These are phyloP conservation scores for Diaprepes abbreviatus DNA, from an alignment of 2,888 invertebrate species.

Conservation along the genomic window DNA sequence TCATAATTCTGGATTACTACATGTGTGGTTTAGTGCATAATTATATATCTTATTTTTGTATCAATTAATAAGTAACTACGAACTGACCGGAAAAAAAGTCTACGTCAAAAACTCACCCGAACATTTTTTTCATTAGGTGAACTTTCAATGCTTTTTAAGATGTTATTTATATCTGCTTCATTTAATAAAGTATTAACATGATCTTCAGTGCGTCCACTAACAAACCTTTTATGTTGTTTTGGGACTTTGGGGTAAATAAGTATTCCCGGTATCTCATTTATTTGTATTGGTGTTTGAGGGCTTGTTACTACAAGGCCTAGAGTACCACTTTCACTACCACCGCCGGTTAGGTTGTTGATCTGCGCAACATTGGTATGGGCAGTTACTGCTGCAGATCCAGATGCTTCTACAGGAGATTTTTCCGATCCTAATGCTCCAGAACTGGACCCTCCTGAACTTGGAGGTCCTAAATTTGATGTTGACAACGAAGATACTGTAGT, in stretches of 20 bases:
- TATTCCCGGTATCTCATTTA: conserved; percentile 51
- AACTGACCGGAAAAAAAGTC: no score
- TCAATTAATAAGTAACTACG: no score
- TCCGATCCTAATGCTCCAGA: neutral
- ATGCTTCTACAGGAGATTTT: neutral
- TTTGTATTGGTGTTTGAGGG: neutral
- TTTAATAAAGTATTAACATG: conserved; percentile 11
- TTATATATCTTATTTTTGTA: no score
- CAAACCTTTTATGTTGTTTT: conserved; percentile 28
- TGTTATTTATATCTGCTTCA: conserved; percentile 7
- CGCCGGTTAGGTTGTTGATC: neutral
- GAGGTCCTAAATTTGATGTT: neutral
- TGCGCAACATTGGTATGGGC: neutral
- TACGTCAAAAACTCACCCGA: conserved; percentile 20
- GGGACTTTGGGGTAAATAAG: conserved; percentile 50
- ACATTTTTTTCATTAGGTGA: conserved; percentile 10
- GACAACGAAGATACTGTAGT: neutral
- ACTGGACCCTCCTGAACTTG: neutral
- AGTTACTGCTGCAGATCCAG: neutral
- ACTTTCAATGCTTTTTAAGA: conserved; percentile 8
- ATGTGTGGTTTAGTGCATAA: no score
- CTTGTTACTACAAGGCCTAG: conserved; percentile 20
- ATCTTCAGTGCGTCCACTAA: neutral
- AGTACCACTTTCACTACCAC: conserved; percentile 4
- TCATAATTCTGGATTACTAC: no score